Evolutionary conservation across 2,797 vertebrate species (phyloP), one percentile per base, ranked within the genome.

Genomic region (Cryptoprocta ferox): DNA sequence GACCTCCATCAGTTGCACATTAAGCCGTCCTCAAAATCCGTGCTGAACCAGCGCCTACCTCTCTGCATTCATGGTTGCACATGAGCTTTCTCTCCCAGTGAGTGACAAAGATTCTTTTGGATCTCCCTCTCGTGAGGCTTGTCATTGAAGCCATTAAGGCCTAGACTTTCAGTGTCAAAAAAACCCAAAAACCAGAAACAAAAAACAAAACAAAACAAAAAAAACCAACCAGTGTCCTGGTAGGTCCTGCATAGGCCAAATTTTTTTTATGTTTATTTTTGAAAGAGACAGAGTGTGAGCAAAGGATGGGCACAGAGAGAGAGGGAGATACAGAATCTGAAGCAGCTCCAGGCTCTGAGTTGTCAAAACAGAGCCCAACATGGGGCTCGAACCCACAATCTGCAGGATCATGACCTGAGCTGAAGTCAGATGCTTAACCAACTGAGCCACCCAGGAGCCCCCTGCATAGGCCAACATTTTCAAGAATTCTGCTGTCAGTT

Each of bases 31-130:
- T 37, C 65, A 63, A 19, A 9, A 66, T 65, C 42, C 11, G 26
- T 6, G 19, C 32, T 59, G 35, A 89, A 16, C 0, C 7, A 9
- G 6, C 26, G 2, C 10, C 7, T 5, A 1, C 1, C 12, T 35
- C 9, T 37, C 37, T 28, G 2, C 2, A 1, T 19, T 45, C 45
- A 28, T 3, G 21, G 24, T 37, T 42, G n/a, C 18, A 2, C 3
- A 16, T 0, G 24, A 45, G 6, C 42, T 59, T 75, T 70, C 50
- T 83, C 35, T 89, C 6, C 53, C 35, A 66, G 26, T 16, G 80
- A 66, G 45, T n/a, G 26, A 28, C 71, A 56, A 30, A 32, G 35
- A 39, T 28, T 26, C 45, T 24, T 45, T 39, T 2, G 75, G 59
- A 28, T 19, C 56, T 7, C 6, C 10, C 63, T 42, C 24, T 66